Evolutionary conservation across 2,888 invertebrate species (phyloP).

Genomic region (Hoplodrina ambigua): DNA sequence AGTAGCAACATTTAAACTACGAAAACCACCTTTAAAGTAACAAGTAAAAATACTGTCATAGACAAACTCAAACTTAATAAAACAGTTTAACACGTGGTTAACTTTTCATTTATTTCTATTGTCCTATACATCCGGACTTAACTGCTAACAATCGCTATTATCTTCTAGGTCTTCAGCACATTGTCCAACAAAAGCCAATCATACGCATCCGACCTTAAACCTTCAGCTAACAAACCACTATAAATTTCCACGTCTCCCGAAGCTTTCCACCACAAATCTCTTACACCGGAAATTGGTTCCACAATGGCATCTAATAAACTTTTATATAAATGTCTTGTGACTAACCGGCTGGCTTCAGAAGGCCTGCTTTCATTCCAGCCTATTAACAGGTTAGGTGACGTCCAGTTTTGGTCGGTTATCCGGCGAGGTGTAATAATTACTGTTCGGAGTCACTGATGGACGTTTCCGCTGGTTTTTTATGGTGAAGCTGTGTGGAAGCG

Average conservation of each 20-base stretch:
- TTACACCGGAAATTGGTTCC: conserved; percentile 46
- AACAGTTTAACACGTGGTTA: too few relatives aligned
- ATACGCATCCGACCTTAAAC: neutral
- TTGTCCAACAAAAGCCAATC: conserved; percentile 16
- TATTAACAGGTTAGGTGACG: conserved; percentile 69
- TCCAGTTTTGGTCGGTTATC: conserved; percentile 81
- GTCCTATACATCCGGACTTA: too few relatives aligned
- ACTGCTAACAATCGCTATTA: neutral
- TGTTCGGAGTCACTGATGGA: conserved; percentile 72
- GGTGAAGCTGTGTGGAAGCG: conserved; percentile 55
- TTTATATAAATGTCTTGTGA: conserved; percentile 52
- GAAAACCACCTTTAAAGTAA: too few relatives aligned
- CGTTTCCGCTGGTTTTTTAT: conserved; percentile 77
- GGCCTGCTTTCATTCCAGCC: conserved; percentile 66
- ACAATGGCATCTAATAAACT: conserved; percentile 62
- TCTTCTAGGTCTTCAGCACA: neutral
- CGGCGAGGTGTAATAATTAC: conserved; percentile 80
- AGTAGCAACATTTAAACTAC: too few relatives aligned
- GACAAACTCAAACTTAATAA: too few relatives aligned
- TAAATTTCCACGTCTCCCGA: conserved; percentile 17
- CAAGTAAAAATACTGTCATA: too few relatives aligned
- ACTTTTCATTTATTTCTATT: too few relatives aligned
- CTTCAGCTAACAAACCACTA: conserved; percentile 6
- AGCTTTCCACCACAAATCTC: conserved; percentile 44
- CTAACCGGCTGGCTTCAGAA: conserved; percentile 72